phyloP scores from a whole-genome alignment of 2,113 vertebrate genomes.

The Circaetus gallicus region DNA sequence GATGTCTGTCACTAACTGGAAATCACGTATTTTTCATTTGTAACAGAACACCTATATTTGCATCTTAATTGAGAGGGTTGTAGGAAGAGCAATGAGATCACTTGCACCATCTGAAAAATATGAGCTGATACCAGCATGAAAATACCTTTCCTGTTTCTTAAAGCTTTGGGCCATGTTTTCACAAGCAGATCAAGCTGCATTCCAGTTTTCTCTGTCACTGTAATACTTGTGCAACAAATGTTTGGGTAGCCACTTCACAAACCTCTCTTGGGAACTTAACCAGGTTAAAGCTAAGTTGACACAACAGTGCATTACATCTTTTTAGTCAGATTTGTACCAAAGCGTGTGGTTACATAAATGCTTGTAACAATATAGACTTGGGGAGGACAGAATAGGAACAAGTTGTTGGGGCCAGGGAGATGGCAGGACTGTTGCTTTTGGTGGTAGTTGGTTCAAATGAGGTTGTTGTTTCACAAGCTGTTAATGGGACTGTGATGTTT shows the following conservation, averaged over 20 bases:
- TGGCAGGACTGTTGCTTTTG: not conserved
- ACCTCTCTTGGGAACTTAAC: not conserved
- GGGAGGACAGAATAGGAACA: not conserved
- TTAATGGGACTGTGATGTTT: not conserved
- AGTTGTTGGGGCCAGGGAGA: not conserved
- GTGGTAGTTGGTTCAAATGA: not conserved
- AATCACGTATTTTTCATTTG: not conserved
- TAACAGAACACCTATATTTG: not conserved
- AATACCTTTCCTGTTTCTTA: not conserved
- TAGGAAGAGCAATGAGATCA: not conserved
- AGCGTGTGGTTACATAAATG: accelerated
- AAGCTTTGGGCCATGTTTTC: not conserved
- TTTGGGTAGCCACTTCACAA: not conserved
- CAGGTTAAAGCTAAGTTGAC: not conserved
- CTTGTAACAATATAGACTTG: not conserved
- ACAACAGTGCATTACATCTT: not conserved
- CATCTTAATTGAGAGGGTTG: not conserved
- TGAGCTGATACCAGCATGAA: not conserved
- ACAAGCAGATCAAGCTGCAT: not conserved
- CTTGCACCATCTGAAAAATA: not conserved
- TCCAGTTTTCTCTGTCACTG: not conserved
- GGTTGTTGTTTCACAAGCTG: not conserved
- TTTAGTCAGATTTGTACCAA: not conserved
- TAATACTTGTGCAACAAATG: not conserved
- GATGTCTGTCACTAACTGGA: not conserved